phyloP scores from a whole-genome alignment of 2,888 invertebrate species.

The Alsophila aescularia region DNA sequence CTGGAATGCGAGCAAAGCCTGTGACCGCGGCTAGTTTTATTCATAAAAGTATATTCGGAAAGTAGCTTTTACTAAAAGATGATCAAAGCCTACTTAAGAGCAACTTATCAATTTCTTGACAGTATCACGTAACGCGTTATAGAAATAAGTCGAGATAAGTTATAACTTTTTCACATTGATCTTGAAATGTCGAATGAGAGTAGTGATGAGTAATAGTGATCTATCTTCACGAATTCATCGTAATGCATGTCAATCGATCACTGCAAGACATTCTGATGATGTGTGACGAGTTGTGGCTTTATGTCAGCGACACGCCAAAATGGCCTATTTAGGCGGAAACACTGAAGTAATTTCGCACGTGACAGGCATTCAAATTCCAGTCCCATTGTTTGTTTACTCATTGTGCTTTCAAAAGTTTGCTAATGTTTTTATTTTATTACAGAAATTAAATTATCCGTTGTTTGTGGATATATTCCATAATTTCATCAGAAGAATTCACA shows the following conservation, averaged over 20 bases:
- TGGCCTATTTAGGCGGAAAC: slow-evolving; percentile 23
- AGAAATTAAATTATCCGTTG: no score
- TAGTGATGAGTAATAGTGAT: slow-evolving; percentile 4
- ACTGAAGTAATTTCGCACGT: neutral
- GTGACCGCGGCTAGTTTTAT: no score
- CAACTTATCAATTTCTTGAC: slow-evolving; percentile 4
- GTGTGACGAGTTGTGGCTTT: slow-evolving; percentile 37
- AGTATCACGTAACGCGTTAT: neutral
- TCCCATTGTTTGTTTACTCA: no score
- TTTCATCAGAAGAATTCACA: no score
- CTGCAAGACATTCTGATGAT: slow-evolving; percentile 22
- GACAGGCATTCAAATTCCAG: neutral
- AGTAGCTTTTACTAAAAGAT: neutral
- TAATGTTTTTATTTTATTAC: no score
- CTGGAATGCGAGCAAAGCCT: no score
- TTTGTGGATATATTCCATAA: no score
- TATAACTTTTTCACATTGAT: slow-evolving; percentile 6
- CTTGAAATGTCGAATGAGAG: slow-evolving; percentile 14
- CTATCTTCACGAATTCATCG: slow-evolving; percentile 3
- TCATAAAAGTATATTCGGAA: no score
- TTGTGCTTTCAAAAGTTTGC: no score
- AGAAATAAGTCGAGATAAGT: slow-evolving; percentile 16
- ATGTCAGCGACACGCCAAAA: slow-evolving; percentile 41
- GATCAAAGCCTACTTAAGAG: neutral
- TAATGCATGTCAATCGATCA: slow-evolving; percentile 35